These are phyloP conservation scores for Rousettus leschenaultii DNA, from an alignment of 2,113 vertebrate species.

Conservation along the genomic window DNA sequence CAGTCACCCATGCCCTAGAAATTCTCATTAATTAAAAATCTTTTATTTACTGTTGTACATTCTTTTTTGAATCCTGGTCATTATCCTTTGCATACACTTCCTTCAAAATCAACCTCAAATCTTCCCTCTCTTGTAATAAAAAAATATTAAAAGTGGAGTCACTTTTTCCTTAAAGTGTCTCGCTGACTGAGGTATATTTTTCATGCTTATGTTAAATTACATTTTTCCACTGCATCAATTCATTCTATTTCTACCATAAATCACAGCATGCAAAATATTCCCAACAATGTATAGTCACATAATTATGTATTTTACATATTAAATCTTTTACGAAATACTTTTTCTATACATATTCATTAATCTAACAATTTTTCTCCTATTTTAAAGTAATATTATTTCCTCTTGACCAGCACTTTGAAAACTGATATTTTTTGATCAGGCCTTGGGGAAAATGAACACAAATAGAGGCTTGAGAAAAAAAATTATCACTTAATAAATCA, in stretches of 20 bases:
- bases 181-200: not conserved
- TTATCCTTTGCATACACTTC: not conserved
- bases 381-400: not conserved
- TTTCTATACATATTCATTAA: not conserved
- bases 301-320: not conserved
- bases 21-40: not conserved
- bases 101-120: not conserved
- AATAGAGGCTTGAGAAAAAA: not conserved
- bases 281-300: not conserved
- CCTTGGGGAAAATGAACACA: not conserved
- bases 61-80: not conserved
- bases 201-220: not conserved
- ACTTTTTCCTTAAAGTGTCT: not conserved
- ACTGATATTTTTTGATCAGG: not conserved
- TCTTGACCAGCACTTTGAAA: not conserved
- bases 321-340: not conserved
- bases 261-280: not conserved
- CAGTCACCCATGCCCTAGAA: not conserved
- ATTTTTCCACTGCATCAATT: not conserved
- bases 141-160: not conserved
- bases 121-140: not conserved
- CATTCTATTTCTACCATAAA: constrained; percentile 16
- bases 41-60: not conserved
- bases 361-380: not conserved
- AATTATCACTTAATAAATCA: not conserved